Evolutionary conservation across 2,888 invertebrate genomes (phyloP).

Genomic region (Hydraecia micacea): DNA sequence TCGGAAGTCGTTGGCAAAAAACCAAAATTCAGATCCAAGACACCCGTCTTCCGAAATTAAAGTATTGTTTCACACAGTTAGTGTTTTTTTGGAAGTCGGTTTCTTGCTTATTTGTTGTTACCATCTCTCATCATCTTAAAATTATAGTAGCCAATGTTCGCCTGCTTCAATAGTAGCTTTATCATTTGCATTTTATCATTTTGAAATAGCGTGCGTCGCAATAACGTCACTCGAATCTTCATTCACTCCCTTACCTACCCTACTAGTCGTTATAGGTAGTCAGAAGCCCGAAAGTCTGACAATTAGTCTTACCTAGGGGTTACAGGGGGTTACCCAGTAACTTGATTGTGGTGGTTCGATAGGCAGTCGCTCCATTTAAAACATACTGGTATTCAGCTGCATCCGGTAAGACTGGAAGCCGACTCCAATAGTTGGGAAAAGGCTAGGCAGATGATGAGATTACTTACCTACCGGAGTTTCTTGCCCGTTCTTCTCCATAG

Average conservation of each 20-base stretch:
- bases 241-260: background rate
- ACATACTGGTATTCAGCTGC: background rate
- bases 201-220: too few relatives aligned
- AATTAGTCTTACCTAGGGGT: too few relatives aligned
- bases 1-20: background rate
- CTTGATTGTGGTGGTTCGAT: too few relatives aligned
- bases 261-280: background rate
- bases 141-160: background rate
- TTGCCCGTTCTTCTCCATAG: background rate
- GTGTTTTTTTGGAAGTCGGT: background rate
- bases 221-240: too few relatives aligned
- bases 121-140: background rate
- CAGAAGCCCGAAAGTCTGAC: background rate
- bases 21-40: background rate
- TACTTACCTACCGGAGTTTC: background rate
- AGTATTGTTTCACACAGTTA: background rate
- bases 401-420: background rate
- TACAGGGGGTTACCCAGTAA: background rate
- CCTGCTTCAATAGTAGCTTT: background rate
- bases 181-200: background rate
- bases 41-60: background rate
- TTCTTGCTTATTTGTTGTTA: background rate
- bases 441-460: background rate
- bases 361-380: background rate
- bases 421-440: background rate